These are phyloP conservation scores for Pocillopora damicornis DNA, from an alignment of 64 coral and sea anemone genomes.

Conservation along the genomic window DNA sequence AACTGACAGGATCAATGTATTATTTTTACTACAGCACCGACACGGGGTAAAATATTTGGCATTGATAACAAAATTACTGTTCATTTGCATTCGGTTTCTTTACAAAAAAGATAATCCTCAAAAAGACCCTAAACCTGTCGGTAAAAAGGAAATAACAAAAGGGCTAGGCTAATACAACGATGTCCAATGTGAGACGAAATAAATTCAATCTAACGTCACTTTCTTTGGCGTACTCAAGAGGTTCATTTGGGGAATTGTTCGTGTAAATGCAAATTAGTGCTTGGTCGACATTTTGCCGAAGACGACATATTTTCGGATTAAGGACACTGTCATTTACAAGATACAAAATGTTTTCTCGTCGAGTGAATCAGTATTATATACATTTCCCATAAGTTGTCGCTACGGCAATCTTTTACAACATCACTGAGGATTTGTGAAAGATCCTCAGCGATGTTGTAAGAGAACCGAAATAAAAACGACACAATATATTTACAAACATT, in stretches of 20 bases:
- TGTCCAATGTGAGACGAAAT: no score
- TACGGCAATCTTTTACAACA: neutral
- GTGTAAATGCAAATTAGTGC: neutral
- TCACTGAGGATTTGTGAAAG: neutral
- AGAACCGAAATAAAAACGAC: neutral
- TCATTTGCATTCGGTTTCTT: neutral
- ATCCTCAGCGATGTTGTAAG: neutral
- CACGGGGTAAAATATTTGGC: neutral
- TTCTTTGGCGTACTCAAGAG: neutral
- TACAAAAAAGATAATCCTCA: neutral
- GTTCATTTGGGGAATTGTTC: neutral
- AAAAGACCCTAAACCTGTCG: neutral
- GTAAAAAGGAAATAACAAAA: neutral
- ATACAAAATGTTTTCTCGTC: neutral
- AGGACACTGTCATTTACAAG: neutral
- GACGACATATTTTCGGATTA: neutral
- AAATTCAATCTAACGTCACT: neutral
- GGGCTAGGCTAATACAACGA: neutral
- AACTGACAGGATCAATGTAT: conserved; percentile 4
- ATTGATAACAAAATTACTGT: neutral
- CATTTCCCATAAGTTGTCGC: neutral
- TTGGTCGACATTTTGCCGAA: neutral
- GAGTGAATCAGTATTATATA: neutral
- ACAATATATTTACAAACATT: neutral
- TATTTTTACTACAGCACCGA: neutral